phyloP scores from a whole-genome alignment of 2,113 vertebrate species.

The Anguilla rostrata region DNA sequence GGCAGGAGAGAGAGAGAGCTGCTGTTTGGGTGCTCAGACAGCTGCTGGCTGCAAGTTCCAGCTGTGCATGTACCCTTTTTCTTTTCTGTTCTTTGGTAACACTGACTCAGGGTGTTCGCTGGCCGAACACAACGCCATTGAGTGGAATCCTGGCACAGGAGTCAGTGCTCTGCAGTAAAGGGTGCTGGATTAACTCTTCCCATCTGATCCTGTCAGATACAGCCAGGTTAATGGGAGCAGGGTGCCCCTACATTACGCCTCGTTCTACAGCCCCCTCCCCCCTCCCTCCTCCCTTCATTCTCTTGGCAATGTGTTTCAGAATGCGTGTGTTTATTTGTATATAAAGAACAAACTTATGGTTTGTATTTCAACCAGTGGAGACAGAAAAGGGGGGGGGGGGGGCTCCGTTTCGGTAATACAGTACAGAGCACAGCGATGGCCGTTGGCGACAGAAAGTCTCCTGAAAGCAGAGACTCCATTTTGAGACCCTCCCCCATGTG shows the following conservation, averaged over 20 bases:
- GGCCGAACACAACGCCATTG: background rate
- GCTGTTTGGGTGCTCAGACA: background rate
- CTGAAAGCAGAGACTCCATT: background rate
- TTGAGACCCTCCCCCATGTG: background rate
- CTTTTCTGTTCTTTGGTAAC: background rate
- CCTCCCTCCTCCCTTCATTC: background rate
- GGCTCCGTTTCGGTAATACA: background rate
- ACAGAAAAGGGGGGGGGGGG: too few species aligned
- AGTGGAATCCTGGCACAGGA: background rate
- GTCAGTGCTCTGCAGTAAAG: background rate
- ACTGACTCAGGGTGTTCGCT: background rate
- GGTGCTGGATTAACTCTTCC: background rate
- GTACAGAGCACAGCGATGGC: background rate
- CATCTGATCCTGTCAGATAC: background rate
- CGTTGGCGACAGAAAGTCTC: background rate
- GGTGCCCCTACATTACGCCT: background rate
- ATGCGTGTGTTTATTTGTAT: background rate
- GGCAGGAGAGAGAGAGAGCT: background rate
- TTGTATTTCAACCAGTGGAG: conserved; percentile 4
- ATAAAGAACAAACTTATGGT: conserved; percentile 12
- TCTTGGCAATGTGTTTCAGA: background rate
- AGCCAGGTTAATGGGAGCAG: background rate
- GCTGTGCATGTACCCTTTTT: background rate
- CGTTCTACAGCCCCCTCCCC: background rate
- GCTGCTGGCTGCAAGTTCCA: background rate